Base-by-base conservation (phyloP, 1,140 invertebrate genomes). In the Zaprionus vittiger region DNA sequence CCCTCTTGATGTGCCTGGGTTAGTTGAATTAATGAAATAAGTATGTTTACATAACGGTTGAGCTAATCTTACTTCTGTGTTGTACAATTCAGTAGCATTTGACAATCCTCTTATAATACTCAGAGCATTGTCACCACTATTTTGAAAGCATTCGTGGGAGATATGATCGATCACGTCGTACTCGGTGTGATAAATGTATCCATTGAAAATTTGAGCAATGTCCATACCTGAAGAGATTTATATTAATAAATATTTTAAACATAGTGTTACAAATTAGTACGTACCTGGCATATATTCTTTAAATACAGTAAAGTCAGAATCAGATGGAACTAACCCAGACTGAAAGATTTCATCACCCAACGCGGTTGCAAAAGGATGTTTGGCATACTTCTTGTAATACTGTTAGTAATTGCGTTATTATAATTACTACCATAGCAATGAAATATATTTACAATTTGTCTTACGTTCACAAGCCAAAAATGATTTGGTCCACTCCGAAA, bases 401-500 rank as follows among this genome's bases (percentile, higher is more conserved):
- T 96, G 15, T 62, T 37, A 15, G n/a, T 11, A 41, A 41, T n/a
- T 12, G 0, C 4, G 17, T 91, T 93, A 95, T 0, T 96, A 96
- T 91, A 95, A 93, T 0, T 93, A 41, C 14, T 15, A 5, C 5
- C 0, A 15, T 41, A 6, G 5, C 5, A 41, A 41, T n/a, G 2
- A 41, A 41, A n/a, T 41, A 41, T n/a, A 15, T 41, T 15, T 15
- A 15, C 92, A 2, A n/a, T 2, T 4, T 15, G 15, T 93, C 73
- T 77, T 92, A 96, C 96, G 83, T 97, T 95, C 63, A 98, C 93
- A 38, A 99, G 95, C 97, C 98, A 98, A 1, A 97, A 96, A 93
- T 97, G 96, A 80, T 96, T 95, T 26, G 98, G 98, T 37, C 98
- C 98, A 73, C 97, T 96, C 94, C 99, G 98, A 93, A 99, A 99